Base-by-base conservation (phyloP, 2,888 invertebrate genomes). In the Hecatera dysodea region DNA sequence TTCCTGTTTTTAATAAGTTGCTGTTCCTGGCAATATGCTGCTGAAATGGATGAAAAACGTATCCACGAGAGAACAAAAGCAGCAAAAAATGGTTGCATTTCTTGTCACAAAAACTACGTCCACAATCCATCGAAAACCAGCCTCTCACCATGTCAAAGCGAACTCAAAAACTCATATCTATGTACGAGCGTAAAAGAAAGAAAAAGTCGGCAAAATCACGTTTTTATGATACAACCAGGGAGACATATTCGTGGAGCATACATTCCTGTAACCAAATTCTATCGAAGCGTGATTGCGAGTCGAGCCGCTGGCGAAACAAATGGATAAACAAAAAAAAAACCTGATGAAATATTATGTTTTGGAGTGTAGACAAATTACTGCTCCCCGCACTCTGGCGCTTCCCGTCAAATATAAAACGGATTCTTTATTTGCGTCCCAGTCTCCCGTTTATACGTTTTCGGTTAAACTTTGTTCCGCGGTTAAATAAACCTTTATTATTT, bases 401-500 rank as follows among this genome's bases (percentile, higher is more conserved):
- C 72, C 84, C 78, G 73, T 83, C 84, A 85, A 85, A 83, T 82
- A 81, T 85, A 84, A 85, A 86, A 81, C 68, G 78, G 64, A 84
- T 79, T 84, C 81, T 86, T 85, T 86, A 81, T 84, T 86, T 82
- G 78, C 78, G 61, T 70, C 53, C 75, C 63, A 79, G 76, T 83
- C 81, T 73, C 75, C 48, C 75, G 69, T 84, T 86, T 84, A 84
- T 86, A 79, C 71, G 75, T 81, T 81, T 81, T 86, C 67, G 78
- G 81, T 80, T 75, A 81, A 84, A 86, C 81, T 81, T 79, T 82
- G 78, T 83, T 78, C 72, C 57, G 68, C 73, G 77, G 84, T 86
- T 88, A 83, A 88, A 86, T 86, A 86, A 88, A 85, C 83, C 82
- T 80, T 81, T 80, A 78, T 86, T 87, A 81, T 87, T 87, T 88